Conservation (phyloP, 2,113 vertebrate genomes). For the Rhinopithecus roxellana region DNA sequence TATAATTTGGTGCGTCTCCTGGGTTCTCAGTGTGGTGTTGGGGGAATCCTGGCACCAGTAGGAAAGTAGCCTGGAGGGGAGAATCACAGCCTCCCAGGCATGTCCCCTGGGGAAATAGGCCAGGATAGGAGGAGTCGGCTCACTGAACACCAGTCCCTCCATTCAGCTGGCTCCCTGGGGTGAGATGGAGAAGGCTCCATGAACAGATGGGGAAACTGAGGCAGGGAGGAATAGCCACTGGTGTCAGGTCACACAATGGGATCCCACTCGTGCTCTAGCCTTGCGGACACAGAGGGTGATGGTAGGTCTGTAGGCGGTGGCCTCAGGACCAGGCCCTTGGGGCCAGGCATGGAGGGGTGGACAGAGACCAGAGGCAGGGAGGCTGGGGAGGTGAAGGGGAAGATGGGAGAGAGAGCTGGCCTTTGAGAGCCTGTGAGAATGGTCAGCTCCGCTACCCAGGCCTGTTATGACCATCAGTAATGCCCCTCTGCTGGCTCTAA, state of each 20-base stretch:
- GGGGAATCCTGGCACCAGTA: no score
- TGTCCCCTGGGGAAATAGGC: no score
- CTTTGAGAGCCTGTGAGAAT: background rate
- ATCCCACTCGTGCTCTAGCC: rapidly evolving
- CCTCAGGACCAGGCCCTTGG: background rate
- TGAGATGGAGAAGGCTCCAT: background rate
- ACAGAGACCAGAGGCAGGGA: background rate
- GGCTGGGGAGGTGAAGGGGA: background rate
- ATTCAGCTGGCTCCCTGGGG: slow-evolving; percentile 85
- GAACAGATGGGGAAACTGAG: background rate
- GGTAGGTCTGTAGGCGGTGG: no score
- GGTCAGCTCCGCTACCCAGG: background rate
- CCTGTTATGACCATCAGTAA: rapidly evolving
- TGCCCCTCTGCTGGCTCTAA: background rate
- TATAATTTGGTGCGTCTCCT: no score
- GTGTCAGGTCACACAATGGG: background rate
- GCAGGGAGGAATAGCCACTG: background rate
- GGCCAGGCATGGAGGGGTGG: background rate
- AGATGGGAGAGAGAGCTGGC: background rate
- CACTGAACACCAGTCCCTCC: no score
- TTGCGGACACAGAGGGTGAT: background rate
- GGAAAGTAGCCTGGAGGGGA: no score
- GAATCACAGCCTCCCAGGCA: no score
- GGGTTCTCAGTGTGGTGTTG: no score
- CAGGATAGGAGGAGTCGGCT: no score